Conservation (phyloP, 2,888 invertebrate genomes). For the Euplagia quadripunctaria region DNA sequence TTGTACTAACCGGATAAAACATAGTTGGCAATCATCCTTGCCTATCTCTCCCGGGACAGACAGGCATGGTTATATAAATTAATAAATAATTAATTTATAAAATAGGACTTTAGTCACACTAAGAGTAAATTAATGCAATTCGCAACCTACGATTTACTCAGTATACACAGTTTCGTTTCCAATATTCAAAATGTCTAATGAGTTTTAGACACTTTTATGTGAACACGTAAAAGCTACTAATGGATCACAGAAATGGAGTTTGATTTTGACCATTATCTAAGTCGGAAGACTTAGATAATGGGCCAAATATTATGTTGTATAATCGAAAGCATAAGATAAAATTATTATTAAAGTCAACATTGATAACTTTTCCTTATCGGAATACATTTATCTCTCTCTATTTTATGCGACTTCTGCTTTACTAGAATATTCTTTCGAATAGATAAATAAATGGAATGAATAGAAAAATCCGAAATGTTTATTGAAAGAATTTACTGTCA, state of each 20-base stretch:
- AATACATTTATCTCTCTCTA: not conserved
- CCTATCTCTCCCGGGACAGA: no score
- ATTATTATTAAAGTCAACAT: conserved; percentile 10
- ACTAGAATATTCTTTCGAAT: not conserved
- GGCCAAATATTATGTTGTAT: not conserved
- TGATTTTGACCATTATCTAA: not conserved
- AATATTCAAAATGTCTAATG: no score
- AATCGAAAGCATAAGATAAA: not conserved
- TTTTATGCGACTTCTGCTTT: not conserved
- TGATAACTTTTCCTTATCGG: conserved; percentile 3
- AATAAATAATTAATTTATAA: no score
- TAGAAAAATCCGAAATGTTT: not conserved
- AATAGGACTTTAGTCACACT: no score
- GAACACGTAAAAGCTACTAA: not conserved
- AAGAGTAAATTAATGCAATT: no score
- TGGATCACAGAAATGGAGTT: not conserved
- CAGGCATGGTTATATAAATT: no score
- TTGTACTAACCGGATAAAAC: no score
- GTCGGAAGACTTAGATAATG: not conserved
- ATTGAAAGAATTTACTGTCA: no score
- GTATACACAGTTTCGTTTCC: no score
- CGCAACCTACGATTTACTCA: no score
- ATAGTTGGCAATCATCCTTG: no score
- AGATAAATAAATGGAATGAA: not conserved
- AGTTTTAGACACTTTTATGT: no score